phyloP scores from a whole-genome alignment of 1,140 invertebrate species.

The Pseudomyrmex gracilis region DNA sequence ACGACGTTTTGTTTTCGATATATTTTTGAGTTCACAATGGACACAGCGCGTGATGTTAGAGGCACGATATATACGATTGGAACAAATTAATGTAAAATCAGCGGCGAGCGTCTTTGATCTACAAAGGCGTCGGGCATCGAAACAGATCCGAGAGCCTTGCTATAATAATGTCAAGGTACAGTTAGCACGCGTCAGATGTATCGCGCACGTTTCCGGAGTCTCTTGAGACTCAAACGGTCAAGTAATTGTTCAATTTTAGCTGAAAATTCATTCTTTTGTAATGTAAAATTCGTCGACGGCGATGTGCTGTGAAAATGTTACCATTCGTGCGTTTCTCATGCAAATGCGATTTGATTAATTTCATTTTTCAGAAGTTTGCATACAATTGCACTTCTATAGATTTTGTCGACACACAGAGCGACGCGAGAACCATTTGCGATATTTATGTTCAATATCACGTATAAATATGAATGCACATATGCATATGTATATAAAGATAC shows the following conservation, averaged over 20 bases:
- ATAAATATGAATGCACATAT: background rate
- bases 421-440: background rate
- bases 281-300: background rate
- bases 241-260: constrained; percentile 23
- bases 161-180: constrained; percentile 73
- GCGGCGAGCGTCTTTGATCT: constrained; percentile 2
- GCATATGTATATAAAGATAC: background rate
- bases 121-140: constrained; percentile 13
- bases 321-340: background rate
- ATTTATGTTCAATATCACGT: background rate
- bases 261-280: background rate
- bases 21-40: background rate
- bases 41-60: background rate
- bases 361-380: no score
- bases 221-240: constrained; percentile 14
- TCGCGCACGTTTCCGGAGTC: constrained; percentile 33
- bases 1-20: background rate
- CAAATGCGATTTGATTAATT: no score
- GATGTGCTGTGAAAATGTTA: background rate
- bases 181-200: constrained; percentile 60
- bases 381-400: no score
- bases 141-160: constrained; percentile 22
- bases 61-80: background rate
- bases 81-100: background rate
- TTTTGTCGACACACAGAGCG: no score